Evolutionary conservation across 2,888 invertebrate species (phyloP).

Genomic region (Calameuta pallipes): DNA sequence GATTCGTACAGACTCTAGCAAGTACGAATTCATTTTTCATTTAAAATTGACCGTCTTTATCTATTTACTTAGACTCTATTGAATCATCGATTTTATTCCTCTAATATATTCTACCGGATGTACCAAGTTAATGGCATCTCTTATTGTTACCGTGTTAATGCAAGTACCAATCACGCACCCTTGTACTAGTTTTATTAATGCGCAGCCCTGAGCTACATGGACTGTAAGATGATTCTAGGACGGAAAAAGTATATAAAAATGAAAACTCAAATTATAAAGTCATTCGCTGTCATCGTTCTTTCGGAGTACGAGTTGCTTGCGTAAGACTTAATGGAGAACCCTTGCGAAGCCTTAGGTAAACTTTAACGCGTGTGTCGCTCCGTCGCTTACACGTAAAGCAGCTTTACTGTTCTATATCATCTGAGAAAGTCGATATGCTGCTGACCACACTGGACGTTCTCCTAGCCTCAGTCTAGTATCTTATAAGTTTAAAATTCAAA

Average conservation of each 20-base stretch:
- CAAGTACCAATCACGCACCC: background rate
- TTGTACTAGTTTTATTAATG: background rate
- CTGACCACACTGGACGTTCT: background rate
- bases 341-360: constrained; percentile 38
- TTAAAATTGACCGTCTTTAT: background rate
- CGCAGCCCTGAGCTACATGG: background rate
- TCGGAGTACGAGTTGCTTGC: background rate
- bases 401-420: background rate
- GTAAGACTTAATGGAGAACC: constrained; percentile 16
- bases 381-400: background rate
- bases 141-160: background rate
- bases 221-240: background rate
- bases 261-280: background rate
- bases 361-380: constrained; percentile 21
- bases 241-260: background rate
- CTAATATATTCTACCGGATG: background rate
- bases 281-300: background rate
- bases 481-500: background rate
- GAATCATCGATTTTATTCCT: background rate
- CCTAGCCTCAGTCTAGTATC: background rate
- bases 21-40: background rate
- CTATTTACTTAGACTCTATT: background rate
- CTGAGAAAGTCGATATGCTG: constrained; percentile 3
- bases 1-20: background rate
- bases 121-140: background rate